Conservation (phyloP, 35 echinoderm and acorn worm genomes). For the Ophiothrix spiculata region DNA sequence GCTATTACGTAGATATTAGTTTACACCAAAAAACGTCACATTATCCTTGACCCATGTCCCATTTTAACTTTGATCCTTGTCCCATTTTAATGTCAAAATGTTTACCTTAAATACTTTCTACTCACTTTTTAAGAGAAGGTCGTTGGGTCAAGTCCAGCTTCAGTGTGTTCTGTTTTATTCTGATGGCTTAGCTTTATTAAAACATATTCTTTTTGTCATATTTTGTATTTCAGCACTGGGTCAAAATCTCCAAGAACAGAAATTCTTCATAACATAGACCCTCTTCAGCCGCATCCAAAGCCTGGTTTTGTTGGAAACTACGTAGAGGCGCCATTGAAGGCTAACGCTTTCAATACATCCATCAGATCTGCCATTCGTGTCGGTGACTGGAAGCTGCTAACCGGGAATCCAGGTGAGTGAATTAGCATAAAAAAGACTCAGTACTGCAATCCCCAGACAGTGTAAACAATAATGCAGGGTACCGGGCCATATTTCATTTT, state of each 20-base stretch:
- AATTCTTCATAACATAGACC: constrained; percentile 82
- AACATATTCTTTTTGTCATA: neutral
- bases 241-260: constrained; percentile 53
- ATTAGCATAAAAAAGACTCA: neutral
- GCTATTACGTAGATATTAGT: no score
- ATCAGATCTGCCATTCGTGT: constrained; percentile 67
- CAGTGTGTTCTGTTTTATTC: no score
- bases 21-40: no score
- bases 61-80: no score
- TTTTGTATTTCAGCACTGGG: constrained; percentile 26
- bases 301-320: neutral
- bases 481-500: neutral
- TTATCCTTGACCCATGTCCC: no score
- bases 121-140: no score
- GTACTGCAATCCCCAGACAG: neutral
- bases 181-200: no score
- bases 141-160: no score
- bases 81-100: no score
- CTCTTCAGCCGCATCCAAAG: neutral
- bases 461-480: neutral
- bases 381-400: constrained; percentile 80
- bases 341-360: constrained; percentile 15
- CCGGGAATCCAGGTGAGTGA: constrained; percentile 62
- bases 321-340: neutral
- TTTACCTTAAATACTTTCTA: no score